Conservation (phyloP, 2,113 vertebrate species). For the Oplegnathus fasciatus region DNA sequence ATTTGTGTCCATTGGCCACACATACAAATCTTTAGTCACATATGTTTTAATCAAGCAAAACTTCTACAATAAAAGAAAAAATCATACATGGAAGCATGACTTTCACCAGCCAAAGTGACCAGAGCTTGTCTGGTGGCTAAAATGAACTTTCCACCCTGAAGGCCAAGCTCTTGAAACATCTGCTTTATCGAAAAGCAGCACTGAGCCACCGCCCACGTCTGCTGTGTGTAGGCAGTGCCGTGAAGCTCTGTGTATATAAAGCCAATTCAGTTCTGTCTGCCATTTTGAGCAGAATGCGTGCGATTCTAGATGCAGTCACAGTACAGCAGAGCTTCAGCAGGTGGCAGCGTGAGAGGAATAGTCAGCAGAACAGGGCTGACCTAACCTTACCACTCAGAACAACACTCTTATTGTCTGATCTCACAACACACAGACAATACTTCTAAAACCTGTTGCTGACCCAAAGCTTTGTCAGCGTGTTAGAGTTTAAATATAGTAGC, state of each 20-base stretch:
- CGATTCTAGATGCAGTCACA: conserved; percentile 50
- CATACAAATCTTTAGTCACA: background rate
- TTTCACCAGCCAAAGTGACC: background rate
- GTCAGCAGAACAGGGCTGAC: conserved; percentile 47
- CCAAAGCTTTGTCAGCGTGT: background rate
- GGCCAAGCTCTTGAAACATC: conserved; percentile 36
- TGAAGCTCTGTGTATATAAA: conserved; percentile 41
- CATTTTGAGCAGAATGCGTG: conserved; percentile 73
- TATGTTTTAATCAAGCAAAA: background rate
- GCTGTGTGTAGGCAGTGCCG: conserved; percentile 62
- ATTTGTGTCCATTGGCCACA: background rate
- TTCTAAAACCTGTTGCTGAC: conserved; percentile 23
- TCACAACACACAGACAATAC: conserved; percentile 11
- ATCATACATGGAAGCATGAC: too few species aligned
- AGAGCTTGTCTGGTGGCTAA: background rate
- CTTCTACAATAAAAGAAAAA: background rate
- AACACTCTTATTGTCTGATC: conserved; percentile 33
- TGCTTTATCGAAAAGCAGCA: conserved; percentile 55
- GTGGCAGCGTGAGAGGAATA: conserved; percentile 72
- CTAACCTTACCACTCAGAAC: conserved; percentile 29
- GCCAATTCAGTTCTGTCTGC: conserved; percentile 58
- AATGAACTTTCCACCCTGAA: conserved; percentile 29
- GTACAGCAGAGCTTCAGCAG: conserved; percentile 73
- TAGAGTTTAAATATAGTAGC: background rate
- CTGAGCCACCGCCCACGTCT: conserved; percentile 59